phyloP scores from a whole-genome alignment of 2,797 vertebrate species.

The Mus spretus region DNA sequence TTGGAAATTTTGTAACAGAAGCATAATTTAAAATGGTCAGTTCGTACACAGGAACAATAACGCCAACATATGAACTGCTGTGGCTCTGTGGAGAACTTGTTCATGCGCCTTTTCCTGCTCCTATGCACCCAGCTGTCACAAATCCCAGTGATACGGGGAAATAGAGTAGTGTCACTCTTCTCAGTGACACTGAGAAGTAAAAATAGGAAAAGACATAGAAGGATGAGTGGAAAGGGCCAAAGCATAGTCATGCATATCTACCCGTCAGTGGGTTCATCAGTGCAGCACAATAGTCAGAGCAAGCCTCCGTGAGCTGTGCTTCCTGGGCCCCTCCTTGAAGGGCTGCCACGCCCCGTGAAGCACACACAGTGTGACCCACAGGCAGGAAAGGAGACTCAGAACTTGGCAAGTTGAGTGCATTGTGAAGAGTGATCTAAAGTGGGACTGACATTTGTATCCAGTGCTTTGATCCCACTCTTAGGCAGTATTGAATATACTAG shows the following conservation, averaged over 20 bases:
- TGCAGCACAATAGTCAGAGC: not conserved
- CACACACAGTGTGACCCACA: not conserved
- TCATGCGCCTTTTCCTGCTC: constrained; percentile 72
- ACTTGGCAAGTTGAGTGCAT: not conserved
- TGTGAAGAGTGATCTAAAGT: not conserved
- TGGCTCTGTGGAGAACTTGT: constrained; percentile 70
- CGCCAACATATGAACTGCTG: constrained; percentile 58
- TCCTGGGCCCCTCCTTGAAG: not conserved
- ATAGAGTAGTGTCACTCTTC: constrained; percentile 32
- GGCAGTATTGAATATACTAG: not conserved
- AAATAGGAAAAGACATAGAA: constrained; percentile 58
- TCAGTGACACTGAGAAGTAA: constrained; percentile 60
- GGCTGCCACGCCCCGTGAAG: not conserved
- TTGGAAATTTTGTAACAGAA: constrained; percentile 83
- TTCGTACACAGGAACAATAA: constrained; percentile 81
- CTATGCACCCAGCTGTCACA: constrained; percentile 72
- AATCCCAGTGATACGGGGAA: constrained; percentile 56
- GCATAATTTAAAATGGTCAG: constrained; percentile 82
- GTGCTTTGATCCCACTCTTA: not conserved
- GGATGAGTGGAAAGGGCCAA: constrained; percentile 72
- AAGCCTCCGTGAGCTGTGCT: not conserved
- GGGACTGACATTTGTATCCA: not conserved
- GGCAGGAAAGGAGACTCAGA: not conserved
- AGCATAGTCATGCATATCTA: constrained; percentile 67
- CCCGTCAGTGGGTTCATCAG: not conserved